These are phyloP conservation scores for Oplegnathus fasciatus DNA, from an alignment of 2,113 vertebrate genomes.

Conservation along the genomic window DNA sequence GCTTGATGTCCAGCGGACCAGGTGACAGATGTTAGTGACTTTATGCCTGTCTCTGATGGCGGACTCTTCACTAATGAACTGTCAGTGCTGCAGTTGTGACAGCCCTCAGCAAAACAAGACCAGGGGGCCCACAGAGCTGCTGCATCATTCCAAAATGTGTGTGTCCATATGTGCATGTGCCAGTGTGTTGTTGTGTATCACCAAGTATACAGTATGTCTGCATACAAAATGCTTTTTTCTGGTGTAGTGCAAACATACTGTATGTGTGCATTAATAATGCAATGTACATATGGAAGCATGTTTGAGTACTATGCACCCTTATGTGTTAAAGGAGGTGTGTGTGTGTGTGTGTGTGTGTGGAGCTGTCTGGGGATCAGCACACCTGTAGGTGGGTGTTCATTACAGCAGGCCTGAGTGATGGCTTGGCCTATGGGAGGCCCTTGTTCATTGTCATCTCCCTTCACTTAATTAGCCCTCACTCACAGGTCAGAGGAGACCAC, in stretches of 20 bases:
- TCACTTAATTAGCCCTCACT: slow-evolving; percentile 82
- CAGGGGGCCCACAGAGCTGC: not conserved
- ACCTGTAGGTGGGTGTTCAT: slow-evolving; percentile 83
- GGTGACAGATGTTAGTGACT: slow-evolving; percentile 40
- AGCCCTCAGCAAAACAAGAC: slow-evolving; percentile 28
- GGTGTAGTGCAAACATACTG: slow-evolving; percentile 23
- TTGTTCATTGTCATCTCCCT: slow-evolving; percentile 83
- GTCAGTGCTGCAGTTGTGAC: slow-evolving; percentile 32
- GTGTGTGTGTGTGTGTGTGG: slow-evolving; percentile 21
- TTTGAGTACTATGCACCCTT: slow-evolving; percentile 12
- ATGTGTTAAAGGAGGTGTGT: slow-evolving; percentile 11
- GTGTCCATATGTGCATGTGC: slow-evolving; percentile 5
- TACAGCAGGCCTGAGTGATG: slow-evolving; percentile 82
- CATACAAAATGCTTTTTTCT: not conserved
- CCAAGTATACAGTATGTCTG: not conserved
- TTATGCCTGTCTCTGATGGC: slow-evolving; percentile 11
- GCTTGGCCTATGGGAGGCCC: slow-evolving; percentile 75
- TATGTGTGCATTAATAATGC: slow-evolving; percentile 34
- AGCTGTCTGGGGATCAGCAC: slow-evolving; percentile 61
- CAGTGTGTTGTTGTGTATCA: slow-evolving; percentile 6
- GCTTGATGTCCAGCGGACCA: slow-evolving; percentile 9
- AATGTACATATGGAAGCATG: slow-evolving; percentile 20
- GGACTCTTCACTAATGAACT: slow-evolving; percentile 28
- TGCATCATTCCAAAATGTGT: not conserved
- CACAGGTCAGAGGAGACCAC: slow-evolving; percentile 68